Percentiles rank a stretch among this genome's conserved stretches.
Conservation (phyloP, 1,140 invertebrate genomes). For the Venustaconcha ellipsiformis region DNA sequence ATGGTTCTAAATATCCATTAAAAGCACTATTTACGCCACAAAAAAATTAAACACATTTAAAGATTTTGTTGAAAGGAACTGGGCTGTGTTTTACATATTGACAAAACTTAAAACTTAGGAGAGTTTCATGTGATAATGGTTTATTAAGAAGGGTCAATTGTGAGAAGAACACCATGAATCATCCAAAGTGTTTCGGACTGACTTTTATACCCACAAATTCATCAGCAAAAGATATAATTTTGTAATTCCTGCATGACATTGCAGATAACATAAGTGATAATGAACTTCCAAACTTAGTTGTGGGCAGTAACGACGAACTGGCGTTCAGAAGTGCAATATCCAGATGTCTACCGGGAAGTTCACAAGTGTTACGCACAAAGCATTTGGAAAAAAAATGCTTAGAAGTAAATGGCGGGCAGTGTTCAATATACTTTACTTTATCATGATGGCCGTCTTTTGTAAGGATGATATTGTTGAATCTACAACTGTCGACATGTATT, state of each 20-base stretch:
- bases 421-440: neutral
- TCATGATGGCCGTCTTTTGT: neutral
- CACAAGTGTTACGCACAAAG: neutral
- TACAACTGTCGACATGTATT: constrained; percentile 3
- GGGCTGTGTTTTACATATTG: constrained; percentile 1
- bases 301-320: constrained; percentile 3
- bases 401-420: neutral
- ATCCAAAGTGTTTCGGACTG: constrained; percentile 14
- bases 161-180: constrained; percentile 7
- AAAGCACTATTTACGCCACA: constrained; percentile 6
- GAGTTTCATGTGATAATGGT: constrained; percentile 10
- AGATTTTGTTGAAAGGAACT: constrained; percentile 1
- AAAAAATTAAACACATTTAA: constrained; percentile 3
- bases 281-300: neutral
- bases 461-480: neutral
- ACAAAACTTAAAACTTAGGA: constrained; percentile 17
- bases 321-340: neutral
- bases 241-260: neutral
- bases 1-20: constrained; percentile 1
- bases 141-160: constrained; percentile 5
- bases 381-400: neutral
- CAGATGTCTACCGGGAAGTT: neutral
- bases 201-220: constrained; percentile 9
- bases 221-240: neutral
- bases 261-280: constrained; percentile 10